A percentile compares a stretch with the other conserved stretches of the same genome.
phyloP scores from a whole-genome alignment of 30 jellyfish, hydroid and myxozoan species.

The Morbakka virulenta region DNA sequence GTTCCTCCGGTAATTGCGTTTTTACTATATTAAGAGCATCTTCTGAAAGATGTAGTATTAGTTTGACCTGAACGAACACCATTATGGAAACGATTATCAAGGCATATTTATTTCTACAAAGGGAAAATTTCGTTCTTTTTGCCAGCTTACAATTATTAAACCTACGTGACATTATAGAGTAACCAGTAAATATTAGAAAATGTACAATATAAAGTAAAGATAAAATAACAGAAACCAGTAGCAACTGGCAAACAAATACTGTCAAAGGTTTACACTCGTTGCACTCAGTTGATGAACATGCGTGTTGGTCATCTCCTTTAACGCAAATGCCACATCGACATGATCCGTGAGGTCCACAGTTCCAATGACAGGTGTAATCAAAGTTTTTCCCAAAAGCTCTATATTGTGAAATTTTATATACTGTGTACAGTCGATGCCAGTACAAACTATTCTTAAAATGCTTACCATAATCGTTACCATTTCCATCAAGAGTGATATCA shows the following conservation, averaged over 20 bases:
- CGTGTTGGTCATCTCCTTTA: constrained; percentile 19
- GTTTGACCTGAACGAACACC: not conserved
- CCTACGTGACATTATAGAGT: not conserved
- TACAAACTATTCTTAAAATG: constrained; percentile 15
- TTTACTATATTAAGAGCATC: constrained; percentile 49
- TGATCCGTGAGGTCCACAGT: constrained; percentile 88
- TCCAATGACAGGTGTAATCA: constrained; percentile 72
- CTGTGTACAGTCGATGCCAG: constrained; percentile 59
- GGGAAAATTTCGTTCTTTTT: constrained; percentile 31
- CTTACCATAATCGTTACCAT: constrained; percentile 43
- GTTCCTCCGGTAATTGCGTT: constrained; percentile 71
- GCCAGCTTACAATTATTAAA: too few relatives aligned
- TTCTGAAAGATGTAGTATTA: not conserved
- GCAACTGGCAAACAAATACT: constrained; percentile 20
- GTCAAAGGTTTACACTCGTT: constrained; percentile 56
- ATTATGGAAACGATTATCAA: not conserved
- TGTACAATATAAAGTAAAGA: too few relatives aligned
- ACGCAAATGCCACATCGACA: constrained; percentile 94
- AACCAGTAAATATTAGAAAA: too few relatives aligned
- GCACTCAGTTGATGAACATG: constrained; percentile 52
- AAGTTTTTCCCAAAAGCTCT: constrained; percentile 23
- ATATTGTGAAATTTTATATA: constrained; percentile 17
- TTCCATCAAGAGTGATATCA: constrained; percentile 39
- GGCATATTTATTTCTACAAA: constrained; percentile 1
- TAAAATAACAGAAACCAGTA: constrained; percentile 1